Evolutionary conservation across 2,113 vertebrate genomes (phyloP).

Genomic region (Poecile atricapillus): DNA sequence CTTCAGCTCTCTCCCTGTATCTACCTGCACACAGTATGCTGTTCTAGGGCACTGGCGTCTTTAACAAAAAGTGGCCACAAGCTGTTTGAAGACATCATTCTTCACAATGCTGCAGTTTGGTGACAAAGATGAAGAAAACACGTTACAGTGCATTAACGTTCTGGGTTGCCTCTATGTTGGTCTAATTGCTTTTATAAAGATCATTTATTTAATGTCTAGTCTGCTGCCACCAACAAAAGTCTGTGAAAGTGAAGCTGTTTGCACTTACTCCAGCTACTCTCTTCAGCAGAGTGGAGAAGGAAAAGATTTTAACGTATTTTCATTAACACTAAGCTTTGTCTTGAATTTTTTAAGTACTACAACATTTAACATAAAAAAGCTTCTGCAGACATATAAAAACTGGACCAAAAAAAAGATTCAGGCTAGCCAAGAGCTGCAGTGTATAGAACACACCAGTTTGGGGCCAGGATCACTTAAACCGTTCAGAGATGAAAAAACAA

Average conservation of each 20-base stretch:
- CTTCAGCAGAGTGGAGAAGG: not conserved
- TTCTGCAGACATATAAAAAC: not conserved
- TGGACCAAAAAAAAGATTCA: not conserved
- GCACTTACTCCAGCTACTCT: not conserved
- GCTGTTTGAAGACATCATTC: not conserved
- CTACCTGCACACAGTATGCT: not conserved
- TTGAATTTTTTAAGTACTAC: not conserved
- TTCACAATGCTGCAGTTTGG: not conserved
- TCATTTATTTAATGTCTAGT: not conserved
- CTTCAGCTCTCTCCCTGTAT: not conserved
- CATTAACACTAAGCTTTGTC: not conserved
- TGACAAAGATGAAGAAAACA: constrained; percentile 9
- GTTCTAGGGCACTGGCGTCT: not conserved
- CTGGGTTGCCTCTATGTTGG: not conserved
- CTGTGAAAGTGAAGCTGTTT: not conserved
- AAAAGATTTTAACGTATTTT: not conserved
- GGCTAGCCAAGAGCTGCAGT: not conserved
- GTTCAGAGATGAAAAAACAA: not conserved
- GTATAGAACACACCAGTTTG: not conserved
- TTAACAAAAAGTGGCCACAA: not conserved
- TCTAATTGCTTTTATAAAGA: not conserved
- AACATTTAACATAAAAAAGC: not conserved
- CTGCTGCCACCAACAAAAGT: not conserved
- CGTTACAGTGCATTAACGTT: not conserved
- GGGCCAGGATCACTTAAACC: not conserved